phyloP scores from a whole-genome alignment of 2,113 vertebrate species.

The Vireo altiloquus region DNA sequence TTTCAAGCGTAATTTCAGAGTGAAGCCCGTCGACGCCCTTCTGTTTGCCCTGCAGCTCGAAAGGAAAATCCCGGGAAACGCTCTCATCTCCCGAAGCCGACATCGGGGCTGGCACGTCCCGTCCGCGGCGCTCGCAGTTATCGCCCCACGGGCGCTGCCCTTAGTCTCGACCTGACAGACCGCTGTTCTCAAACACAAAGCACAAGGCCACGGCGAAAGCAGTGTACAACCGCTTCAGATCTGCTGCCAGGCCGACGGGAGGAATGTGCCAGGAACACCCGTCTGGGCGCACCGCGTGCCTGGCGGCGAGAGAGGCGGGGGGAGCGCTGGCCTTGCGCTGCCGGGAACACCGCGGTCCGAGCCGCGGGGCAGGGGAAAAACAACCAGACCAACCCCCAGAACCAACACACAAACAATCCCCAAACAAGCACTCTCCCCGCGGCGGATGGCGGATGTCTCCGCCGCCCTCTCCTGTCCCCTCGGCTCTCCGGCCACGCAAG shows the following conservation, averaged over 20 bases:
- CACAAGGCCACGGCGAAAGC: background rate
- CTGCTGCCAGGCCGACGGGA: background rate
- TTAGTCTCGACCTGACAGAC: no score
- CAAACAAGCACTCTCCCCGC: background rate
- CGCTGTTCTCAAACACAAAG: background rate
- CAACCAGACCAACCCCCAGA: background rate
- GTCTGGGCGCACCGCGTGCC: background rate
- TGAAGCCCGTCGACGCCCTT: rapidly evolving
- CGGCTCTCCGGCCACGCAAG: background rate
- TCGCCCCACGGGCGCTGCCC: rapidly evolving
- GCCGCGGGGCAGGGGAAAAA: background rate
- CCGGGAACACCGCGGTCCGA: background rate
- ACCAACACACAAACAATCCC: background rate
- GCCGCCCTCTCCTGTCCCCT: background rate
- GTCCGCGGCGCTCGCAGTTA: rapidly evolving
- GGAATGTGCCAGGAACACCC: background rate
- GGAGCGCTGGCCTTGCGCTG: background rate
- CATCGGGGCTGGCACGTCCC: rapidly evolving
- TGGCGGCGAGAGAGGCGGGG: background rate
- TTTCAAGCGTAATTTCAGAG: background rate
- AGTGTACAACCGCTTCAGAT: background rate
- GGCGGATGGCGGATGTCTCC: no score
- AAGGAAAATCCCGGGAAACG: background rate
- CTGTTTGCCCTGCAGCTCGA: background rate
- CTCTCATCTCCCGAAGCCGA: background rate